Base-by-base conservation (phyloP, 2,797 vertebrate genomes). In the Protonibea diacanthus region DNA sequence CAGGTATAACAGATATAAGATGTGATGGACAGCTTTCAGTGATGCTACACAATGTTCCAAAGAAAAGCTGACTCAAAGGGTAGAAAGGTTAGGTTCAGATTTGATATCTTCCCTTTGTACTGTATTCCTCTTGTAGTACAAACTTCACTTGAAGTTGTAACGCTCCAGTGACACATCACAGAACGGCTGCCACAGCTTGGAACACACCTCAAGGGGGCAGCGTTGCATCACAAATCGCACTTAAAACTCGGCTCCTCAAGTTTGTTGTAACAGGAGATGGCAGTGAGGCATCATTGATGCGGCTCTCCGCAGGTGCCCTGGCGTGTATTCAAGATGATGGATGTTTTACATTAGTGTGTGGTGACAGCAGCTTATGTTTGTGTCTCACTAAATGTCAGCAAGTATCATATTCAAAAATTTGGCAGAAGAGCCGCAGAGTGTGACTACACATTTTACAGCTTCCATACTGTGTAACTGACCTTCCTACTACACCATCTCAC, bases 351-450 rank as follows among this genome's bases (percentile, higher is more conserved):
- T 91, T 88, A 90, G 88, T 75, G 76, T 90, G 88, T 82, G 91
- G 81, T 93, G 93, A 94, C 93, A 94, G 91, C 84, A 86, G 86
- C 85, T 92, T 91, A 90, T 93, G 92, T 92, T 92, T 90, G 86
- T 83, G 84, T 91, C 86, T 87, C 80, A 84, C 87, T 90, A 92
- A 93, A 94, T 91, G 91, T 94, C 92, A 91, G 88, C 80, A 80
- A 88, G 91, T 86, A 91, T 93, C 88, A 90, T 82, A 90, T 93
- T 91, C 81, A 92, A 82, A 91, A 89, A 76, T 83, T 66, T 89
- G 87, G 71, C 87, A 83, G 81, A 78, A 71, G 78, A 86, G 52
- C 59, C 13, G 33, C 78, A 64, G 70, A 75, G 66, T 85, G 68
- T 75, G 85, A 87, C 80, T 89, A 59, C 59, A 33, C 81, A 47